Evolutionary conservation across 2,113 vertebrate genomes (phyloP).

Genomic region (Machaerirhynchus nigripectus): DNA sequence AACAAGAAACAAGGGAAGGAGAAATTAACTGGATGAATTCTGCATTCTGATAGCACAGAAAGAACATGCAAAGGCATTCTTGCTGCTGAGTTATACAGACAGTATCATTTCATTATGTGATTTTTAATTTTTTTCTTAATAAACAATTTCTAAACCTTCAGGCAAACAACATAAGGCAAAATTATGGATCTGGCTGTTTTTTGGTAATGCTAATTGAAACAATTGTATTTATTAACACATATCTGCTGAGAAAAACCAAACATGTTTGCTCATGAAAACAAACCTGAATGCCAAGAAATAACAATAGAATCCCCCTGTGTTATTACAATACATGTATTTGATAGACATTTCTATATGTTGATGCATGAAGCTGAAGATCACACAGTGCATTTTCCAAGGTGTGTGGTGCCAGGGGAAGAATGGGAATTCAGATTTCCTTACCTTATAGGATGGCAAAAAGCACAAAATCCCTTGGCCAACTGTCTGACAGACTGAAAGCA

Average conservation of each 20-base stretch:
- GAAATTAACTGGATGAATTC: background rate
- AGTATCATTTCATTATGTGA: background rate
- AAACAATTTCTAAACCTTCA: background rate
- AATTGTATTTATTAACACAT: background rate
- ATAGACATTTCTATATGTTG: background rate
- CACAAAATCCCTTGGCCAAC: conserved; percentile 88
- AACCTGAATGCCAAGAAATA: background rate
- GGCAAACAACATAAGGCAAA: background rate
- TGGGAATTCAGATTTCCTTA: conserved; percentile 39
- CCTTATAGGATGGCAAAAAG: conserved; percentile 97
- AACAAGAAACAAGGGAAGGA: background rate
- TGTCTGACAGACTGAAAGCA: conserved; percentile 85
- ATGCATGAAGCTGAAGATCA: background rate
- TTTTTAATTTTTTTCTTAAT: background rate
- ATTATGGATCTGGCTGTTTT: background rate
- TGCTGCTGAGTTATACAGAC: background rate
- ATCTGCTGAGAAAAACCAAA: background rate
- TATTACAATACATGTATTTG: background rate
- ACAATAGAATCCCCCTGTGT: background rate
- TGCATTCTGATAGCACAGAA: background rate
- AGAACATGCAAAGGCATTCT: background rate
- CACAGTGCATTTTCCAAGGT: background rate
- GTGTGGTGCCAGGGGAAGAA: background rate
- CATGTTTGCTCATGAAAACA: background rate
- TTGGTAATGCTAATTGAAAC: background rate